Evolutionary conservation across 2,888 invertebrate genomes (phyloP).

Genomic region (Heterodera filipjevi): DNA sequence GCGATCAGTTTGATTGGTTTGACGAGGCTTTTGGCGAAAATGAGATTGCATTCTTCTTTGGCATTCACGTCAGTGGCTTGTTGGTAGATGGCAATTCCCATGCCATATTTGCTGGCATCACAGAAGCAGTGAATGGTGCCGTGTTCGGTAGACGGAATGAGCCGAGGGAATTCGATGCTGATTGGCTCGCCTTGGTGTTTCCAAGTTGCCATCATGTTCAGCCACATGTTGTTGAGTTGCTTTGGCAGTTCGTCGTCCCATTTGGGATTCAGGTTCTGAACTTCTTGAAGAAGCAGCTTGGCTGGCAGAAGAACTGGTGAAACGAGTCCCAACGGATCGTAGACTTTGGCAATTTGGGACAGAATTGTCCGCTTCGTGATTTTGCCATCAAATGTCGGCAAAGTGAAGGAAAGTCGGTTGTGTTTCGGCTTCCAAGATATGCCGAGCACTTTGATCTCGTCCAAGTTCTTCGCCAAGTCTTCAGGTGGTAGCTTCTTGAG

Average conservation of each 20-base stretch:
- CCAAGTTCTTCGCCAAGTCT: neutral
- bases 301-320: slow-evolving; percentile 21
- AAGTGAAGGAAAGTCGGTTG: neutral
- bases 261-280: slow-evolving; percentile 13
- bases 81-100: neutral
- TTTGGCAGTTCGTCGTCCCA: neutral
- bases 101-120: slow-evolving; percentile 3
- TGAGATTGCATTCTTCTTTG: neutral
- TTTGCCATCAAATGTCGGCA: neutral
- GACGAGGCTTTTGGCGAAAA: slow-evolving; percentile 3
- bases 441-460: neutral
- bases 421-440: neutral
- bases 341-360: slow-evolving; percentile 26
- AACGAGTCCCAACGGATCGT: slow-evolving; percentile 37
- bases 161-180: neutral
- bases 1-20: neutral
- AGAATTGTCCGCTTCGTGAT: slow-evolving; percentile 36
- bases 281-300: slow-evolving; percentile 29
- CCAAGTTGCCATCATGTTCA: neutral
- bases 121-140: slow-evolving; percentile 5
- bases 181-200: neutral
- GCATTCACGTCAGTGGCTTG: neutral
- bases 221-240: neutral
- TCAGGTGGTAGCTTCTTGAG: neutral
- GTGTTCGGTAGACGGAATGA: neutral